Conservation (phyloP, 2,888 invertebrate genomes). For the Chrysolina americana region DNA sequence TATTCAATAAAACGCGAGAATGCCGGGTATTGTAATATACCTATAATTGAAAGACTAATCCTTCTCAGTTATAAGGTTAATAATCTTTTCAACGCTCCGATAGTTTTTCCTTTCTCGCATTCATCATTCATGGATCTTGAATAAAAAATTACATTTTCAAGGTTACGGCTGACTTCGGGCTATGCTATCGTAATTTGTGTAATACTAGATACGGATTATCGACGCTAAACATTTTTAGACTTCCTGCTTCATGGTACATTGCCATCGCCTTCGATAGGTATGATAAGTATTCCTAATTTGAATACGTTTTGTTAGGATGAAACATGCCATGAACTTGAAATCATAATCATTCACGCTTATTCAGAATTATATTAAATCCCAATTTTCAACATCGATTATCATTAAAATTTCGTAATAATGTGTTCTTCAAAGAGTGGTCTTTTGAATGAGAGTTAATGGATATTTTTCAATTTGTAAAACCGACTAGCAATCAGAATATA, state of each 20-base stretch:
- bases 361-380: background rate
- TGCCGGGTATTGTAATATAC: constrained; percentile 21
- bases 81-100: constrained; percentile 29
- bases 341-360: background rate
- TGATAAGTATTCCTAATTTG: no score
- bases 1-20: constrained; percentile 19
- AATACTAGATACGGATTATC: constrained; percentile 6
- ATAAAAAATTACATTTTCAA: constrained; percentile 29
- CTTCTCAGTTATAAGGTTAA: constrained; percentile 21
- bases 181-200: constrained; percentile 9
- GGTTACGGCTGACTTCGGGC: constrained; percentile 21
- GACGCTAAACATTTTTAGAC: background rate
- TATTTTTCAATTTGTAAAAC: constrained; percentile 6
- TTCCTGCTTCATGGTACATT: background rate
- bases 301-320: no score
- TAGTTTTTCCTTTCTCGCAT: constrained; percentile 25
- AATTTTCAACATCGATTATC: constrained; percentile 5
- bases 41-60: constrained; percentile 31
- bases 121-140: constrained; percentile 19
- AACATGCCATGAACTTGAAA: background rate
- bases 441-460: background rate
- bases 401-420: background rate
- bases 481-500: background rate
- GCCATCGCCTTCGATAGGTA: background rate
- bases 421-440: background rate